Base-by-base conservation (phyloP, 1,140 invertebrate species). In the Vollenhovia emeryi region DNA sequence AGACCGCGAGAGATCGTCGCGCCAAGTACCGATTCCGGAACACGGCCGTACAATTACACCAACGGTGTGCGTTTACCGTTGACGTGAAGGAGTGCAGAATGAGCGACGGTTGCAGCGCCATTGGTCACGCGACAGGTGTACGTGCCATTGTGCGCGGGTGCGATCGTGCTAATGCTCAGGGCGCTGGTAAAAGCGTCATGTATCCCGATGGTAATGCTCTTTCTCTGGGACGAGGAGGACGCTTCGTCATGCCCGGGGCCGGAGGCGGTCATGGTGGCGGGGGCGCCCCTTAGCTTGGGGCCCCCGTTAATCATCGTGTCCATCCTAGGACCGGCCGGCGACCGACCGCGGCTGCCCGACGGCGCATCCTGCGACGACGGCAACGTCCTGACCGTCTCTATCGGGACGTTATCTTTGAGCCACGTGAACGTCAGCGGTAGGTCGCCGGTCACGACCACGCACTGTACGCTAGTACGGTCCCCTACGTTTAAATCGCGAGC, bases 101-200 rank as follows among this genome's bases (percentile, higher is more conserved):
- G 95, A 93, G 95, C 94, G 93, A 96, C 95, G 89, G 94, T 95
- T 84, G 96, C 96, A 87, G 95, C 96, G 92, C 95, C 93, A 92
- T 96, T 96, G 93, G 95, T 92, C 86, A 96, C 96, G 86, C 95
- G 95, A 94, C 97, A 97, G 82, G 97, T 97, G 94, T 97, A 97
- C 91, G 96, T 97, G 89, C 97, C 97, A 91, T 96, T 96, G 94
- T 97, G 96, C 88, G 95, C 94, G 84, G 96, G 95, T 89, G 95
- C 95, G 84, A 97, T 96, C 92, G 95, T 95, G 94, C 94, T 95
- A 93, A 96, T 96, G 93, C 95, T 96, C 91, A 96, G 95, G 87
- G 95, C 95, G 93, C 96, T 96, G 90, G 96, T 96, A 94, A 96
- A 96, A 92, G 96, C 95, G 92, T 96, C 96, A 94, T 96, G 95